Evolutionary conservation across 2,113 vertebrate genomes (phyloP), one percentile per base, ranked within the genome.

Genomic region (Neolamprologus falcicula): DNA sequence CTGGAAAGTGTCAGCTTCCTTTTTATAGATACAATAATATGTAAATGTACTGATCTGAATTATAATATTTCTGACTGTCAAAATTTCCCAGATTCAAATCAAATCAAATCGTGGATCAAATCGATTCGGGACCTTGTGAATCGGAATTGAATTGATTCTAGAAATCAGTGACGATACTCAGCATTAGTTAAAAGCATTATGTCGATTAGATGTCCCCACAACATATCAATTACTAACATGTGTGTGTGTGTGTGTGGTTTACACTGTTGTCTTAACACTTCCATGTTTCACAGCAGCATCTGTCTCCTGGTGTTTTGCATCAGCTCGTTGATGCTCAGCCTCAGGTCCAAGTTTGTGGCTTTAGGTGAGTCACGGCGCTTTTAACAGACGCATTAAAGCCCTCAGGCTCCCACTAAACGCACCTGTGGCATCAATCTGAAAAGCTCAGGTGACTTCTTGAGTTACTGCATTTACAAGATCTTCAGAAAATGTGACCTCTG

Each of bases 111-210:
- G 21, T 21, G 21, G 21, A 21, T 21, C 21, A 21, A 21, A 21
- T 35, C 33, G 7, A 33, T 28, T 6, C 28, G 2, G 28, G 28
- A 28, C 28, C 28, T 28, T 28, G 28, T 28, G 28, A 28, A 28
- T 33, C 7, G 3, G 31, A 35, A 37, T 37, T 37, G 35, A 37
- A 37, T 37, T 4, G 1, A 37, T 10, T 37, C 35, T 10, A 37
- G 35, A 37, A 37, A 37, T 37, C 4, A 37, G 35, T 10, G 35
- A 37, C 9, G 35, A 37, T 4, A 37, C 35, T 0, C 35, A 37
- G 35, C 35, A 0, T 0, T 37, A 4, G 0, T 11, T 21, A 13
- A 57, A 6, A 17, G 26, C 14, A 31, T 31, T 31, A 31, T 17
- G 14, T 61, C 5, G 3, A 10, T 9, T 17, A 61, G 57, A 31